These are phyloP conservation scores for Rhorus exstirpatorius DNA, from an alignment of 2,888 invertebrate species.

Conservation along the genomic window DNA sequence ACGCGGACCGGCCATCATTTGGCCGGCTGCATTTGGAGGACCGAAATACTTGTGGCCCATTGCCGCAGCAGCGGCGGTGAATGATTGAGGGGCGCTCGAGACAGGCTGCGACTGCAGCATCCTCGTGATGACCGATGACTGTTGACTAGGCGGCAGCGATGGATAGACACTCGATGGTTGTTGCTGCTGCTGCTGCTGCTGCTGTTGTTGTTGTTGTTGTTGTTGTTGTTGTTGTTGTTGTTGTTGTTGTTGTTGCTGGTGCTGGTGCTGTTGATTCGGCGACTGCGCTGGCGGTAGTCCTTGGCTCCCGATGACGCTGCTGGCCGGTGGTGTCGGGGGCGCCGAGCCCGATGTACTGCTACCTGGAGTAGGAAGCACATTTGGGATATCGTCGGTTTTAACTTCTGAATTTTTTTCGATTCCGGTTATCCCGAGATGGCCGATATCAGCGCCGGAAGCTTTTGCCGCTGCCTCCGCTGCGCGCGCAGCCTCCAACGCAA, in stretches of 20 bases:
- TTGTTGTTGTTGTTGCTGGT: constrained; percentile 69
- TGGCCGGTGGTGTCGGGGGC: constrained; percentile 82
- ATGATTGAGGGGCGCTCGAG: constrained; percentile 82
- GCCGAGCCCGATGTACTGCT: constrained; percentile 85
- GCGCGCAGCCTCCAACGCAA: constrained; percentile 85
- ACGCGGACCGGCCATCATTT: constrained; percentile 81
- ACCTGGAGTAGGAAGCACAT: constrained; percentile 82
- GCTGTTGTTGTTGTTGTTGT: constrained; percentile 62
- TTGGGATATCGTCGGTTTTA: constrained; percentile 79
- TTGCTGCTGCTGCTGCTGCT: constrained; percentile 42
- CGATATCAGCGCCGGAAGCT: constrained; percentile 83
- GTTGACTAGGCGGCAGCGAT: constrained; percentile 85
- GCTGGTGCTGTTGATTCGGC: constrained; percentile 71
- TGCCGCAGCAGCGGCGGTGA: constrained; percentile 84
- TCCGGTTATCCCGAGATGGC: constrained; percentile 74
- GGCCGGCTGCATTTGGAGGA: constrained; percentile 78
- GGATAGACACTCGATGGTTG: constrained; percentile 81
- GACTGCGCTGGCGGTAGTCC: constrained; percentile 79
- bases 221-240: constrained; percentile 64
- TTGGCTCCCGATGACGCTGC: constrained; percentile 73
- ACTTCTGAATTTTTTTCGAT: constrained; percentile 81
- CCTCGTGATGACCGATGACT: constrained; percentile 88
- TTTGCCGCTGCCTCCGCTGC: constrained; percentile 87
- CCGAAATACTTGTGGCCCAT: constrained; percentile 86
- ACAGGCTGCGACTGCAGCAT: constrained; percentile 88